A percentile compares a stretch with the other conserved stretches of the same genome.
These are phyloP conservation scores for Acanthosoma haemorrhoidale DNA, from an alignment of 2,888 invertebrate genomes.

Conservation along the genomic window DNA sequence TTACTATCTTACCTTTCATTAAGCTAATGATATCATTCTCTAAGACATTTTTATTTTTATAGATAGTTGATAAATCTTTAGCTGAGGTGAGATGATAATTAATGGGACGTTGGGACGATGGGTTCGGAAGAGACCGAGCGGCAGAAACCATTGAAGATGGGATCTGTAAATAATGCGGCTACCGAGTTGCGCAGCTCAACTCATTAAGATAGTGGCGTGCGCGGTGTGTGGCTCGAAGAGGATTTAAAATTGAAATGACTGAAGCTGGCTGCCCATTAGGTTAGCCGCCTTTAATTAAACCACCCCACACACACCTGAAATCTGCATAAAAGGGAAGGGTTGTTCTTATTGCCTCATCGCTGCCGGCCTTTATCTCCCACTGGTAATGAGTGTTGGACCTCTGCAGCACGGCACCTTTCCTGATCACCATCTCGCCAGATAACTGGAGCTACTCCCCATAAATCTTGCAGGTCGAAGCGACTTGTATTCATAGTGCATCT, in stretches of 20 bases:
- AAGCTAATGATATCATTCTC: no score
- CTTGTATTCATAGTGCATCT: no score
- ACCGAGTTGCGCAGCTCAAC: background rate
- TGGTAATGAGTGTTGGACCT: conserved; percentile 2
- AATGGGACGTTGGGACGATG: no score
- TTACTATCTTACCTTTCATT: no score
- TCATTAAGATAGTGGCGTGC: conserved; percentile 16
- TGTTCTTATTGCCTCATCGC: background rate
- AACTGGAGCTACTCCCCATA: background rate
- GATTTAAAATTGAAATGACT: conserved; percentile 29
- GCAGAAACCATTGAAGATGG: no score
- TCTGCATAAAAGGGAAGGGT: conserved; percentile 6
- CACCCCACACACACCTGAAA: conserved; percentile 15
- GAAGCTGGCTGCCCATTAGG: no score
- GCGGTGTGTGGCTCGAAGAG: conserved; percentile 11
- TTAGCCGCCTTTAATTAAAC: background rate
- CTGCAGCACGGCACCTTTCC: background rate
- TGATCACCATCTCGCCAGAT: background rate
- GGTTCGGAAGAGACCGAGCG: no score
- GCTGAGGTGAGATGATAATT: no score
- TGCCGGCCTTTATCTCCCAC: background rate
- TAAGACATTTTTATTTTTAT: no score
- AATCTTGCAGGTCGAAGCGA: no score
- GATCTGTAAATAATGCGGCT: background rate
- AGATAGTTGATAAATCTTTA: no score